Base-by-base conservation (phyloP, 2,888 invertebrate species). In the Amphipoea lucens region DNA sequence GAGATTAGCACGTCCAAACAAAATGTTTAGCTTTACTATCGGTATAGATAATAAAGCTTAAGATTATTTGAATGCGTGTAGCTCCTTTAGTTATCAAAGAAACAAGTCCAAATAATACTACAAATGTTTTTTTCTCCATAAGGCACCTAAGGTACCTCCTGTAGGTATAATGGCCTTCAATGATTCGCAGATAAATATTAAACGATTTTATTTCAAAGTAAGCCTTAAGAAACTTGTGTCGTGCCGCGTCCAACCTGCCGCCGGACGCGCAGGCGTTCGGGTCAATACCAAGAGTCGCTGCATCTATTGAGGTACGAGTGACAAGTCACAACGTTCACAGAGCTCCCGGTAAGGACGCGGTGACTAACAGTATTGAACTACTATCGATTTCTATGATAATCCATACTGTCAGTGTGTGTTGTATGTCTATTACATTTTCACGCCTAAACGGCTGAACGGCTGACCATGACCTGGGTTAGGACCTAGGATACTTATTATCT, bases 271-370 rank as follows among this genome's bases (percentile, higher is more conserved):
- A 2, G 65, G 14, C 40, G 63, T 14, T 14, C 36, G 54, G 70
- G 70, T 73, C 60, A 84, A 78, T 45, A 65, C 11, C 51, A 29
- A 29, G 60, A 66, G 84, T 82, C 82, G 70, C 73, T 84, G 79
- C 74, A 82, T 82, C 66, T 45, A 79, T 78, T 84, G 57, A 29
- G 60, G 48, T 20, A 20, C n/a, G 29, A 70, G 29, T n/a, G 40
- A 73, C 42, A 54, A 73, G 60, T 14, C 5, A 63, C 45, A n/a
- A 78, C 20, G 12, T 20, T n/a, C 36, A 23, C 42, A n/a, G 23
- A 23, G 29, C 9, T 48, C 29, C 40, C 0, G 20, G 42, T 70
- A n/a, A 51, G 51, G 51, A 1, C 20, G 14, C 42, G 45, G 29
- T 57, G 11, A 45, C 36, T 45, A 51, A 29, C 23, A 14, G 9